phyloP scores from a whole-genome alignment of 1,140 invertebrate genomes.

The Psilanteris sp. region DNA sequence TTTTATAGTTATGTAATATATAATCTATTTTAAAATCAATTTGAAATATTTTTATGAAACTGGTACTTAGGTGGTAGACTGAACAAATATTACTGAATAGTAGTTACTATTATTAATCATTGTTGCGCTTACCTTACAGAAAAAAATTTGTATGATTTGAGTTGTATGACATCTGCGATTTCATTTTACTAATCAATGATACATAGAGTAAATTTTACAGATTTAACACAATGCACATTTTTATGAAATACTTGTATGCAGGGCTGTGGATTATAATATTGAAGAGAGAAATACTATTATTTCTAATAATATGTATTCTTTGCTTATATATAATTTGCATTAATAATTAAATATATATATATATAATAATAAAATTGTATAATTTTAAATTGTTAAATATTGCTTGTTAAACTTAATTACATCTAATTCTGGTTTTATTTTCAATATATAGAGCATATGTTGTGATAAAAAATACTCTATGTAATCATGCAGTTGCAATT shows the following conservation, averaged over 20 bases:
- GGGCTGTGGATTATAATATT: conserved; percentile 57
- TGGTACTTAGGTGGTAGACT: conserved; percentile 64
- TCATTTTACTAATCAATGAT: conserved; percentile 36
- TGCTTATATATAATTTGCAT: too few species aligned
- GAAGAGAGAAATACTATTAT: conserved; percentile 34
- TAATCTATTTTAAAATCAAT: conserved; percentile 50
- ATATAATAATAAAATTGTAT: too few species aligned
- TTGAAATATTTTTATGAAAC: conserved; percentile 63
- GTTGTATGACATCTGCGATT: conserved; percentile 28
- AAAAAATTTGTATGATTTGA: conserved; percentile 41
- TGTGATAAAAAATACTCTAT: conserved; percentile 56
- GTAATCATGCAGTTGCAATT: conserved; percentile 40
- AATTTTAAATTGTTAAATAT: too few species aligned
- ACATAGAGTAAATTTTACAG: conserved; percentile 44
- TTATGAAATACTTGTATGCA: conserved; percentile 37
- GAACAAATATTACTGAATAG: conserved; percentile 62
- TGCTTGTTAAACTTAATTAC: too few species aligned
- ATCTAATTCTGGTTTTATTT: too few species aligned
- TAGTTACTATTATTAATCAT: conserved; percentile 59
- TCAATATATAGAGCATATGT: too few species aligned
- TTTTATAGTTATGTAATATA: too few species aligned
- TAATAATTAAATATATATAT: too few species aligned
- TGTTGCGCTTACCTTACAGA: conserved; percentile 47
- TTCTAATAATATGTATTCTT: too few species aligned
- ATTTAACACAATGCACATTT: conserved; percentile 17